A percentile compares a stretch with the other conserved stretches of the same genome.
phyloP scores from a whole-genome alignment of 2,113 vertebrate genomes.

The Microcebus tavaratra region DNA sequence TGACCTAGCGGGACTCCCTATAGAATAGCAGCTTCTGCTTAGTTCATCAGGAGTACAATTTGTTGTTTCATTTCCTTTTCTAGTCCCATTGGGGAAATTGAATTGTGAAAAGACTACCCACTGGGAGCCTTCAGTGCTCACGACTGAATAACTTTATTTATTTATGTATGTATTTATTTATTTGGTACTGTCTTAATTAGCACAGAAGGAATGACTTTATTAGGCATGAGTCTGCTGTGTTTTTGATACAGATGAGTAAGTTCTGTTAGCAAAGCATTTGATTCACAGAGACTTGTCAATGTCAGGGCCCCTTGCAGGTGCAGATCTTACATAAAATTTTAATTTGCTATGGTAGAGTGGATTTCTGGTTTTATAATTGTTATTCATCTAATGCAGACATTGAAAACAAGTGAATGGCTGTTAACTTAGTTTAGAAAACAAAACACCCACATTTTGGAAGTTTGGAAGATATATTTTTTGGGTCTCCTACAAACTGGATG shows the following conservation, averaged over 20 bases:
- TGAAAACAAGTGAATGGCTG: conserved; percentile 49
- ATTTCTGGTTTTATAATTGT: background rate
- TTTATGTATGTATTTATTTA: conserved; percentile 69
- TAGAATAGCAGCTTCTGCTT: conserved; percentile 84
- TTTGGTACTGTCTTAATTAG: conserved; percentile 87
- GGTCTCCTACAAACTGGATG: background rate
- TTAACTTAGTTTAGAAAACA: background rate
- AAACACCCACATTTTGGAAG: background rate
- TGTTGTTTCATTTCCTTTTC: conserved; percentile 88
- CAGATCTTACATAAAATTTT: conserved; percentile 70
- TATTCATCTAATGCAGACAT: background rate
- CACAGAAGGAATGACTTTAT: conserved; percentile 81
- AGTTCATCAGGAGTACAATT: conserved; percentile 85
- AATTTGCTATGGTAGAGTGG: background rate
- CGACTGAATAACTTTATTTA: conserved; percentile 84
- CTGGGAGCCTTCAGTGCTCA: conserved; percentile 83
- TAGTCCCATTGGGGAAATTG: conserved; percentile 82
- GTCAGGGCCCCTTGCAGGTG: conserved; percentile 76
- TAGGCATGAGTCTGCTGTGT: conserved; percentile 77
- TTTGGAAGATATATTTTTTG: conserved; percentile 30
- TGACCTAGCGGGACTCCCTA: conserved; percentile 83
- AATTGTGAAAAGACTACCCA: conserved; percentile 85
- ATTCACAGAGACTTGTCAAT: conserved; percentile 63
- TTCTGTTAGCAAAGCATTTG: conserved; percentile 71
- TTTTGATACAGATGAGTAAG: conserved; percentile 81